Base-by-base conservation (phyloP, 1,140 invertebrate genomes). In the Chelonus insularis region DNA sequence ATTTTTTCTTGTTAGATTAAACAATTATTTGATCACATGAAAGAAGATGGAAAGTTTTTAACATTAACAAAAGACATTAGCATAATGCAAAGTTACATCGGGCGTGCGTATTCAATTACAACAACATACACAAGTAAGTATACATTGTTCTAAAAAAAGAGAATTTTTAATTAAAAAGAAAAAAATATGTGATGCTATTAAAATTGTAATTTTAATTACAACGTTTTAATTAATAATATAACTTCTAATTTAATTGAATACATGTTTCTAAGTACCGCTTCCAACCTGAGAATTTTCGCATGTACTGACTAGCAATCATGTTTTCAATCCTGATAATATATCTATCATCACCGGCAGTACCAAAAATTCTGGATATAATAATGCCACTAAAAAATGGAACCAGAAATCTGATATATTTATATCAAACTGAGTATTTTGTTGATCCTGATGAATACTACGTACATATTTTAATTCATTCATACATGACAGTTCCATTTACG, bases 371-470 rank as follows among this genome's bases (percentile, higher is more conserved):
- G 45, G 57, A 67, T 21, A 41, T 64, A 16, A 21, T 61, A n/a
- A 18, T 34, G 7, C 65, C 65, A 41, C 20, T 67, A 4, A 64
- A 67, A 29, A 34, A 60, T 48, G n/a, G n/a, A n/a, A 37, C 65
- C 2, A 55, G 65, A 4, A 37, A 56, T 41, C 56, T 23, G 1
- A 41, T 54, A 29, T 62, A 41, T 55, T 32, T 64, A 1, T 67
- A 61, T 57, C 43, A 45, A 41, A 50, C 60, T 2, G 56, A 67
- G 29, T 67, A 67, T 45, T 67, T 52, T 41, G 36, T 64, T 7
- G 65, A 67, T 56, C 56, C 55, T 12, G 25, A 64, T 20, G 37
- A 64, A 54, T 67, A 62, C 47, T 67, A 58, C 14, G n/a, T 58
- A 0, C 57, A 23, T 4, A 62, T 67, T 23, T 21, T 58, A 3